Percentiles rank a stretch among this genome's conserved stretches.
These are phyloP conservation scores for Ceramica pisi DNA, from an alignment of 2,888 invertebrate genomes.

Conservation along the genomic window DNA sequence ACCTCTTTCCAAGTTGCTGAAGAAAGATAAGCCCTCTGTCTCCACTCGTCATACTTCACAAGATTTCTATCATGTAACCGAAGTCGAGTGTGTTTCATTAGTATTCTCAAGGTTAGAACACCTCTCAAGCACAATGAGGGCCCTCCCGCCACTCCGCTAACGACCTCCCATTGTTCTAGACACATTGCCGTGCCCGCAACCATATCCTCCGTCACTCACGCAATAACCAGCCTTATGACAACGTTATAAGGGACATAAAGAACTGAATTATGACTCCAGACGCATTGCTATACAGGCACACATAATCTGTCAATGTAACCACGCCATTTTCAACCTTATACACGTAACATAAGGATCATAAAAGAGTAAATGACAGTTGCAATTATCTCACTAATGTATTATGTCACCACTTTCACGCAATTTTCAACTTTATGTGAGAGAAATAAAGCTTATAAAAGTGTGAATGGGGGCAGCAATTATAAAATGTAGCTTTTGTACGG, in stretches of 20 bases:
- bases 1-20: not conserved
- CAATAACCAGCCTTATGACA: slow-evolving; percentile 50
- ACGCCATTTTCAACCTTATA: slow-evolving; percentile 30
- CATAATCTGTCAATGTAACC: slow-evolving; percentile 24
- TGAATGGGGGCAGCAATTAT: slow-evolving; percentile 48
- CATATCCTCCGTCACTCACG: slow-evolving; percentile 25
- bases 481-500: slow-evolving; percentile 53
- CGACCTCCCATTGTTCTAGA: slow-evolving; percentile 66
- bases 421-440: slow-evolving; percentile 26
- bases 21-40: not conserved
- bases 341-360: slow-evolving; percentile 7
- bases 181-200: slow-evolving; percentile 55
- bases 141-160: slow-evolving; percentile 61
- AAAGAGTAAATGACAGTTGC: slow-evolving; percentile 21
- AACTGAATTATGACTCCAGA: slow-evolving; percentile 40
- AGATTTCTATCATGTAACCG: slow-evolving; percentile 61
- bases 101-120: slow-evolving; percentile 63
- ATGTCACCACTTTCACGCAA: slow-evolving; percentile 15
- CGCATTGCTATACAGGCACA: slow-evolving; percentile 33
- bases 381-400: slow-evolving; percentile 50
- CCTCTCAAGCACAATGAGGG: slow-evolving; percentile 60
- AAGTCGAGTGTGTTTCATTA: slow-evolving; percentile 60
- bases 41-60: slow-evolving; percentile 43
- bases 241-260: slow-evolving; percentile 40
- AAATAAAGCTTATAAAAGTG: slow-evolving; percentile 24